Conservation (phyloP, 2,113 vertebrate genomes). For the human region GRCh38 chr7:41986501-41987000, state of each 20-base stretch:
- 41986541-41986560: not conserved
- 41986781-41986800: not conserved
- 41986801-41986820: not conserved
- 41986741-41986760: not conserved
- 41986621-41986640: not conserved
- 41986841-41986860: rapidly evolving
- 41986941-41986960: not conserved
- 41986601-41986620: not conserved
- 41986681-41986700: no score
- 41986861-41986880: not conserved
- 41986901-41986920: not conserved
- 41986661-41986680: not conserved
- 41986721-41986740: not conserved
- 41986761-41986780: not conserved
- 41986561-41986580: not conserved
- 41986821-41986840: slow-evolving; percentile 1
- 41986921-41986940: not conserved
- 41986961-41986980: no score
- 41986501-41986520: not conserved
- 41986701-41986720: not conserved
- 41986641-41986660: not conserved
- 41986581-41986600: not conserved
- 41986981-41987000: not conserved
- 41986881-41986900: not conserved
- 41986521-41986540: not conserved